Percentiles rank a stretch among this genome's conserved stretches.
Evolutionary conservation across 2,888 invertebrate species (phyloP).

Genomic region (Cheilosia scutellata): DNA sequence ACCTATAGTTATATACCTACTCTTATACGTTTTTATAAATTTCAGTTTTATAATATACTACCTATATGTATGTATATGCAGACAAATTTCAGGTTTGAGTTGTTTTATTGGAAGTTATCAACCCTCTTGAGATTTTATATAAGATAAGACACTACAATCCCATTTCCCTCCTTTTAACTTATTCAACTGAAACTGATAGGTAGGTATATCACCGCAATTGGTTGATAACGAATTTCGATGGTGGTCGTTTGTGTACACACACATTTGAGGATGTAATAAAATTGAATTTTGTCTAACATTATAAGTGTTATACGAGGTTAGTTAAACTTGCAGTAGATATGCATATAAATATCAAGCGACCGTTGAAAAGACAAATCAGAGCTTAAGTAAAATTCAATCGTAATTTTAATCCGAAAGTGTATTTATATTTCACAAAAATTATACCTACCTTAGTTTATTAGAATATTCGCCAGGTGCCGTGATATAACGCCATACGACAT

Average conservation of each 20-base stretch:
- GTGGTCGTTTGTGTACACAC: neutral
- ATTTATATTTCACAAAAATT: too few relatives aligned
- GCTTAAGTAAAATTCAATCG: too few relatives aligned
- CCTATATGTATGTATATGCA: neutral
- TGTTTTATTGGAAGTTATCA: constrained; percentile 1
- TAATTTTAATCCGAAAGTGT: too few relatives aligned
- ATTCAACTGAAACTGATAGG: neutral
- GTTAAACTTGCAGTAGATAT: neutral
- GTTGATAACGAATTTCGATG: neutral
- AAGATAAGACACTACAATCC: constrained; percentile 3
- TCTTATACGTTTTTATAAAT: constrained; percentile 1
- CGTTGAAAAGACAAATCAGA: too few relatives aligned
- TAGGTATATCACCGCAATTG: neutral
- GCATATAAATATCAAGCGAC: too few relatives aligned
- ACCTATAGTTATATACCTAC: neutral
- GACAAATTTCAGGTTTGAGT: neutral
- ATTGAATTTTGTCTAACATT: constrained; percentile 17
- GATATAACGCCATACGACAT: too few relatives aligned
- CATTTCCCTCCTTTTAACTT: neutral
- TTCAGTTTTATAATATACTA: neutral
- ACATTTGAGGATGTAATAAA: neutral
- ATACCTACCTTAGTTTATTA: too few relatives aligned
- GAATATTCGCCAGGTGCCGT: too few relatives aligned
- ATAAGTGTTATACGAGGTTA: constrained; percentile 59
- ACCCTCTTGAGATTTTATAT: constrained; percentile 16